Evolutionary conservation across 2,797 vertebrate genomes (phyloP), one percentile per base, ranked within the genome.

Genomic region (Okamejei kenojei): DNA sequence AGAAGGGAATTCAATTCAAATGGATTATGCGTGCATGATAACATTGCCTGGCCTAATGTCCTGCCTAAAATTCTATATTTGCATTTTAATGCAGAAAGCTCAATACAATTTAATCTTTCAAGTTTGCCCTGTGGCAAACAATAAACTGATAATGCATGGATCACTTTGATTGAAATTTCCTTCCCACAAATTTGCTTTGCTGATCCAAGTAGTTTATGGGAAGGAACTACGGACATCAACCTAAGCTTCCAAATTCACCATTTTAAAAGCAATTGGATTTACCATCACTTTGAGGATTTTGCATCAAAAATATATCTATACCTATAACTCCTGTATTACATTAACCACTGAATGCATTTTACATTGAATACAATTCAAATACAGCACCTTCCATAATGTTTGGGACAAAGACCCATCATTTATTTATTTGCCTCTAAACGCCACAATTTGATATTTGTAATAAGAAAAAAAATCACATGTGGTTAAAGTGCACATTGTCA

Each of bases 101-200:
- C 17, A 86, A n/a, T 29, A 13, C 81, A 86, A 86, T n/a, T 86
- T 63, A 86, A 63, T 1, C 45, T 63, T 77, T 77, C 71, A 73
- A 23, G 29, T 77, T 77, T 63, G n/a, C 1, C 4, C 1, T 15
- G 11, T 19, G 15, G 54, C 54, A 86, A 86, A 84, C n/a, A 29
- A 58, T 61, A 61, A 63, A 86, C 26, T n/a, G 2, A 61, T 63
- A 29, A 29, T n/a, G n/a, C 58, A 61, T 10, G 11, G 26, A 63
- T 86, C 82, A 86, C 61, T 86, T 86, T 86, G 29, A 86, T n/a
- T 86, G 82, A 86, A 17, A 86, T 32, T 19, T n/a, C 6, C 13
- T 29, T 21, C 45, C 80, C 21, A 58, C 1, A 63, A 61, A 61
- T 86, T 86, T 86, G 82, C 5, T 86, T 86, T 86, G 82, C 58